Evolutionary conservation across 1,140 invertebrate species (phyloP), one percentile per base, ranked within the genome.

Genomic region (Pachyrhynchus sulphureomaculatus): DNA sequence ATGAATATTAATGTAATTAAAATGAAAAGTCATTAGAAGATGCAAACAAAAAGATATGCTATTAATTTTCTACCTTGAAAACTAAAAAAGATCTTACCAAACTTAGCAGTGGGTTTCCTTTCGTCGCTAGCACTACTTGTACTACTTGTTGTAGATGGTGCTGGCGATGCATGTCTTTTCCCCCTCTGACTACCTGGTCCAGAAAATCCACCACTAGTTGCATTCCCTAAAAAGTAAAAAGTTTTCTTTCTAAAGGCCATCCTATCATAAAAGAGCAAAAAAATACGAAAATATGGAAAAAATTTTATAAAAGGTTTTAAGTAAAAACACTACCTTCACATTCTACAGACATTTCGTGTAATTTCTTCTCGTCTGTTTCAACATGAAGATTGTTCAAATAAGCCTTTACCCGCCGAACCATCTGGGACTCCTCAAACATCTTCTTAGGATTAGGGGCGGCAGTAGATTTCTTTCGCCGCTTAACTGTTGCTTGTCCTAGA

Each of bases 361-460:
- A 78, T 64, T 89, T 84, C 64, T 93, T 90, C 77, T 99, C 96
- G 76, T 98, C 93, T 9, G 88, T 91, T 59, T 91, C 89, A 1
- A 96, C 91, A 71, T 93, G 90, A 81, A 99, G 87, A 70, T 95
- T 91, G 37, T 89, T 89, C 24, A 99, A 79, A 78, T 99, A 99
- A 0, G 96, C 92, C 76, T 97, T 97, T 0, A 98, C 96, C 41
- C 95, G 81, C 5, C 95, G 82, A 13, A 96, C 93, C 96, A 98
- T 99, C 79, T 98, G 93, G 20, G 95, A 93, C 83, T 98, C 95
- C 78, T 98, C 95, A 78, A 96, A 98, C 94, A 98, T 98, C 77
- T 96, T 97, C 79, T 97, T 97, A 33, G 93, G 90, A 78, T 98
- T 96, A 0, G 93, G 93, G 0, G 92, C 86, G 5, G 92, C 89